Evolutionary conservation across 2,113 vertebrate genomes (phyloP).

Genomic region (cattle (Bos taurus)): DNA sequence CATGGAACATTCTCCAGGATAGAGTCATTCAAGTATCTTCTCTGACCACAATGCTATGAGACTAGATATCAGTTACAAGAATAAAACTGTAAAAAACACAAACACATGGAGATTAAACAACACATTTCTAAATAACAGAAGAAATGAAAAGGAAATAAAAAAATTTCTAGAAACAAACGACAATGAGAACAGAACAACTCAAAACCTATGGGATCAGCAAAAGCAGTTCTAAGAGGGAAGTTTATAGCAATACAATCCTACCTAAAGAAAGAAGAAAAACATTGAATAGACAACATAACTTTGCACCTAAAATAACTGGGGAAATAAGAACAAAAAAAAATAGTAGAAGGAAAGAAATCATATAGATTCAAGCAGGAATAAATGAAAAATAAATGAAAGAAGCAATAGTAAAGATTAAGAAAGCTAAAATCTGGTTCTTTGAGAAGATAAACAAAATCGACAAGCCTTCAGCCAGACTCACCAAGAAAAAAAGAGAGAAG

Average conservation of each 20-base stretch:
- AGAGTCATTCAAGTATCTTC: background rate
- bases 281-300: background rate
- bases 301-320: background rate
- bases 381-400: background rate
- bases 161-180: background rate
- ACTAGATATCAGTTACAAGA: background rate
- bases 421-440: background rate
- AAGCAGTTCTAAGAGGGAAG: background rate
- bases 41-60: background rate
- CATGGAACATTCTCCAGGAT: background rate
- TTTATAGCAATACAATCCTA: background rate
- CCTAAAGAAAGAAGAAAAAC: background rate
- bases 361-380: too few relatives aligned
- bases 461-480: background rate
- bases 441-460: background rate
- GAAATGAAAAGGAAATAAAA: background rate
- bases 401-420: background rate
- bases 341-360: too few relatives aligned
- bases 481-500: background rate
- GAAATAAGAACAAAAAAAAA: background rate
- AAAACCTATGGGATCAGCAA: background rate
- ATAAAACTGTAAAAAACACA: background rate
- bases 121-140: background rate
- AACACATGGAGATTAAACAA: background rate
- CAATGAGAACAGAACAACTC: background rate